A percentile compares a stretch with the other conserved stretches of the same genome.
phyloP scores from a whole-genome alignment of 2,797 vertebrate species.

The Odontamblyopus rebecca region DNA sequence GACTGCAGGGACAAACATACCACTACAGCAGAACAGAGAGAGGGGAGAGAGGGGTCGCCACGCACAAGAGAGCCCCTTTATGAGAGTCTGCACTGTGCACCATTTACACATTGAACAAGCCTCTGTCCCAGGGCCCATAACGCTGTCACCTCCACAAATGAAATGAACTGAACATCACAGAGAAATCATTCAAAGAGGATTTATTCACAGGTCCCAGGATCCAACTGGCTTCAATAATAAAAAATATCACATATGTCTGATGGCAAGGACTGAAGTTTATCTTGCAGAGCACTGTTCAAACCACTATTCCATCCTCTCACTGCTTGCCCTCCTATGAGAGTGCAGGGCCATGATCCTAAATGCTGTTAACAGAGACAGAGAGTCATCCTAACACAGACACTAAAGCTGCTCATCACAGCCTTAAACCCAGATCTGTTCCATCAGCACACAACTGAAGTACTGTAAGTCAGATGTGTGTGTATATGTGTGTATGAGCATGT shows the following conservation, averaged over 20 bases:
- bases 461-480: conserved; percentile 44
- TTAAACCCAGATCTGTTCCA: conserved; percentile 58
- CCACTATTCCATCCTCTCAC: neutral
- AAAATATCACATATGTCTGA: conserved; percentile 43
- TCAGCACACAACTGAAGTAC: conserved; percentile 44
- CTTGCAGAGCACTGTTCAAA: neutral
- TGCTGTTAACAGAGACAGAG: conserved; percentile 17
- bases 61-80: conserved; percentile 74
- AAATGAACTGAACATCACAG: conserved; percentile 30
- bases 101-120: conserved; percentile 68
- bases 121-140: conserved; percentile 51
- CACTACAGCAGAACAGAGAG: conserved; percentile 27
- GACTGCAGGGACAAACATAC: conserved; percentile 39
- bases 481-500: conserved; percentile 63
- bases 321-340: conserved; percentile 17
- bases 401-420: conserved; percentile 48
- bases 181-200: conserved; percentile 41
- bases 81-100: conserved; percentile 70
- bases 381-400: conserved; percentile 27
- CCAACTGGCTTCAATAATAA: conserved; percentile 51
- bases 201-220: conserved; percentile 51
- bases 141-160: conserved; percentile 41
- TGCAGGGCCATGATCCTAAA: conserved; percentile 21
- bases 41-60: conserved; percentile 46
- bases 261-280: conserved; percentile 11